Conservation (phyloP, 30 jellyfish, hydroid and myxozoan genomes). For the Phacellophora camtschatica region DNA sequence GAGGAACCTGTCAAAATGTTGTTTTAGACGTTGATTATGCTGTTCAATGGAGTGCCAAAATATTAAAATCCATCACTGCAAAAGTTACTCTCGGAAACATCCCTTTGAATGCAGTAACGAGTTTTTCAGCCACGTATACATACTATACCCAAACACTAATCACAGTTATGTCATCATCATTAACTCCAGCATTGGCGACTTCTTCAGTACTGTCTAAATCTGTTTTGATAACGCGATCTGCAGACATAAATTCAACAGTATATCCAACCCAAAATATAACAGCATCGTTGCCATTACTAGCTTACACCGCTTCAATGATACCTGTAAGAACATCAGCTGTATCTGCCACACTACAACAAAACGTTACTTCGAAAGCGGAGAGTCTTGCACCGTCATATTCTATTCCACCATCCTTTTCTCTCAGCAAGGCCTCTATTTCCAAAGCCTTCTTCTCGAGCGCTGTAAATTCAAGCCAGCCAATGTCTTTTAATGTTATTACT, state of each 20-base stretch:
- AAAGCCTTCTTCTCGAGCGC: too few species aligned
- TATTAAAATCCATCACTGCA: conserved; percentile 32
- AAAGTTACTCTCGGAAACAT: conserved; percentile 51
- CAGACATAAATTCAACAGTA: not conserved
- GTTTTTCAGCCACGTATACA: conserved; percentile 36
- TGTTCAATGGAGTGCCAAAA: conserved; percentile 45
- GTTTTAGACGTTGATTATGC: conserved; percentile 60
- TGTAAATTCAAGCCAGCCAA: not conserved
- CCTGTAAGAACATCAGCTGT: not conserved
- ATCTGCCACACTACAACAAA: not conserved
- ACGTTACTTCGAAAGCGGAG: not conserved
- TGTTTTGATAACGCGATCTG: not conserved
- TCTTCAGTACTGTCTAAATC: not conserved
- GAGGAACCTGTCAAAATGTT: conserved; percentile 54
- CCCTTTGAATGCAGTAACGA: conserved; percentile 21
- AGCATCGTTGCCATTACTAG: not conserved
- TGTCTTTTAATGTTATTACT: conserved; percentile 7
- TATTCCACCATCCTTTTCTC: not conserved
- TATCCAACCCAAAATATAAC: not conserved
- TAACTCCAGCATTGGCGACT: not conserved
- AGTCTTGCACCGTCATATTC: not conserved
- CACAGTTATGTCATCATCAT: not conserved
- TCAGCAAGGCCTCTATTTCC: too few species aligned
- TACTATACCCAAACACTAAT: not conserved
- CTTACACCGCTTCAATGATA: not conserved